Evolutionary conservation across 2,888 invertebrate genomes (phyloP).

Genomic region (Campopleginae sp.): DNA sequence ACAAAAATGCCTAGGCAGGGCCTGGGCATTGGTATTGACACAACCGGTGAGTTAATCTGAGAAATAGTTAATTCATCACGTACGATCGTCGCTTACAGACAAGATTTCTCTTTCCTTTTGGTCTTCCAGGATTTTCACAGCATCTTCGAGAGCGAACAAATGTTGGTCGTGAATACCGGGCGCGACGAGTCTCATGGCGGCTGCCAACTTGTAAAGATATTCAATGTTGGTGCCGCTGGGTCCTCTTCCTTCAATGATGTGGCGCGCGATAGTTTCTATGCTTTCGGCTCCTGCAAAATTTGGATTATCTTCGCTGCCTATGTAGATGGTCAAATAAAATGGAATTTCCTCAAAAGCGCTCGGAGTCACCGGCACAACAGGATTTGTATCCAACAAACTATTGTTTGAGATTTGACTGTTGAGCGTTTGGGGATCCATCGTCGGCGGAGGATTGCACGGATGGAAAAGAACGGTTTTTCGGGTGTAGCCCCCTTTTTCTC

Average conservation of each 20-base stretch:
- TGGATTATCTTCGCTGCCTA: slow-evolving; percentile 92
- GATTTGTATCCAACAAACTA: slow-evolving; percentile 60
- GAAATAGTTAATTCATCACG: slow-evolving; percentile 23
- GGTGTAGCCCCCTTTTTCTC: slow-evolving; percentile 97
- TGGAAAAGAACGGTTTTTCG: slow-evolving; percentile 90
- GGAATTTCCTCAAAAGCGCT: slow-evolving; percentile 83
- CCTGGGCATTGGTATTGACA: background rate
- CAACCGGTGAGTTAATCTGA: background rate
- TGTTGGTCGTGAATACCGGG: slow-evolving; percentile 91
- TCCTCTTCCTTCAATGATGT: slow-evolving; percentile 90
- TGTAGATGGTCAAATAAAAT: slow-evolving; percentile 91
- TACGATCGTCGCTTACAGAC: slow-evolving; percentile 23
- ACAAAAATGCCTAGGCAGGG: background rate
- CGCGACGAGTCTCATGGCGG: slow-evolving; percentile 90
- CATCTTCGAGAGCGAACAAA: slow-evolving; percentile 89
- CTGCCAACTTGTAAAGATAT: slow-evolving; percentile 94
- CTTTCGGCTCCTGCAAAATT: slow-evolving; percentile 92
- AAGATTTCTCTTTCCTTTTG: slow-evolving; percentile 57
- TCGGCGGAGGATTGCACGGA: slow-evolving; percentile 83
- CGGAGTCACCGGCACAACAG: slow-evolving; percentile 67
- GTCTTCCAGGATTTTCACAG: slow-evolving; percentile 84
- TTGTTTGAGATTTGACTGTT: slow-evolving; percentile 70
- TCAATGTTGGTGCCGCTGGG: slow-evolving; percentile 96
- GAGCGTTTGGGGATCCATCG: slow-evolving; percentile 66
- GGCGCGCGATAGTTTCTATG: slow-evolving; percentile 91